These are phyloP conservation scores for Cirrhinus mrigala DNA, from an alignment of 2,797 vertebrate species.

Conservation along the genomic window DNA sequence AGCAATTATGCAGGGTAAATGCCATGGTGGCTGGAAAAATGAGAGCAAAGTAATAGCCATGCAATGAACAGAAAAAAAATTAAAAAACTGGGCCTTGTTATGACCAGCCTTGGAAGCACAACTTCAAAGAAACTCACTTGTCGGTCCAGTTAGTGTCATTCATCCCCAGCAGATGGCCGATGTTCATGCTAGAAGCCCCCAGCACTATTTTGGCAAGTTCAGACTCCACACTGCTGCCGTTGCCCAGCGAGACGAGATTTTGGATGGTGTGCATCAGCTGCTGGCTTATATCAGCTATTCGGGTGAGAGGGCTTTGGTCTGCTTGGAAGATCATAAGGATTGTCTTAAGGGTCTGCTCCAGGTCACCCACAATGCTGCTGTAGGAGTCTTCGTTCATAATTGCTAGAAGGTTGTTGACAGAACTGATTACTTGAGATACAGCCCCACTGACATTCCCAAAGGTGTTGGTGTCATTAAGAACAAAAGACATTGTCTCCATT, in stretches of 20 bases:
- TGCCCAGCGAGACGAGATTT: slow-evolving; percentile 44
- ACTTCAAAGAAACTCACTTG: slow-evolving; percentile 61
- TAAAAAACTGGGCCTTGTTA: slow-evolving; percentile 20
- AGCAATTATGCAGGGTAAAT: slow-evolving; percentile 53
- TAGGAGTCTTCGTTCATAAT: slow-evolving; percentile 11
- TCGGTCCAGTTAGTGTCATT: slow-evolving; percentile 65
- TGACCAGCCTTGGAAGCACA: slow-evolving; percentile 29
- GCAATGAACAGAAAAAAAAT: neutral
- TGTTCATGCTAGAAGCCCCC: slow-evolving; percentile 48
- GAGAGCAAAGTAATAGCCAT: slow-evolving; percentile 34
- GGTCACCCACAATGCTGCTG: slow-evolving; percentile 49
- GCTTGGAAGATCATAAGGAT: slow-evolving; percentile 48
- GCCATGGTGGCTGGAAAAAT: slow-evolving; percentile 46
- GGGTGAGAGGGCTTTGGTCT: slow-evolving; percentile 27
- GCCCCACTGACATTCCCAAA: slow-evolving; percentile 27
- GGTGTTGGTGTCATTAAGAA: slow-evolving; percentile 53
- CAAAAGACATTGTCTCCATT: slow-evolving; percentile 53
- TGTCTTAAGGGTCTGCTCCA: slow-evolving; percentile 53
- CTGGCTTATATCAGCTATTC: slow-evolving; percentile 49
- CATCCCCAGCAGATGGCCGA: slow-evolving; percentile 49
- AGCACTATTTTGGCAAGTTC: slow-evolving; percentile 49
- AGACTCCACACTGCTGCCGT: slow-evolving; percentile 47
- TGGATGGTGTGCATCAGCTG: slow-evolving; percentile 57
- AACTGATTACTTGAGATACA: slow-evolving; percentile 36
- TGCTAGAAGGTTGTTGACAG: slow-evolving; percentile 54